Evolutionary conservation across 92 coral and sea anemone genomes (phyloP).

Genomic region (Bergia sp.): DNA sequence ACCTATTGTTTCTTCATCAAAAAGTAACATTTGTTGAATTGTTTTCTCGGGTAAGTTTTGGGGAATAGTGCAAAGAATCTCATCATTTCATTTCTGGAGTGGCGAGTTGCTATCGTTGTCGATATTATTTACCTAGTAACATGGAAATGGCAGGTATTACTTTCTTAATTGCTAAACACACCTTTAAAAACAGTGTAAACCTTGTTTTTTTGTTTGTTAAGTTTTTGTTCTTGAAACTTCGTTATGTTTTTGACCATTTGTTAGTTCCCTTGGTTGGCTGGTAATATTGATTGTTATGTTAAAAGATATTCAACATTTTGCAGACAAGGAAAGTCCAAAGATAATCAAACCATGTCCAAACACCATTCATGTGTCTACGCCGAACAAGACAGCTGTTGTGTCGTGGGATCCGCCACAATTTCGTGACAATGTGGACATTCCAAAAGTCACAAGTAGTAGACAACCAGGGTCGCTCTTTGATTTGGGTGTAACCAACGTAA

Average conservation of each 20-base stretch:
- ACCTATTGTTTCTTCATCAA: too few species aligned
- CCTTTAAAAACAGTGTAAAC: too few species aligned
- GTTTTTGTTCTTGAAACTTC: background rate
- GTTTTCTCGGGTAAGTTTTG: too few species aligned
- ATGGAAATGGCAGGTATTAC: too few species aligned
- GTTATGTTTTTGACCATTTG: background rate
- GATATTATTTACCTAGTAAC: background rate
- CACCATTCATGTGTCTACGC: slow-evolving; percentile 7
- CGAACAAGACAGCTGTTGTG: background rate
- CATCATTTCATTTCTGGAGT: too few species aligned
- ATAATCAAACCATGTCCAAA: slow-evolving; percentile 15
- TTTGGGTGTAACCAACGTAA: background rate
- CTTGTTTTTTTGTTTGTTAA: background rate
- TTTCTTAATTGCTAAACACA: too few species aligned
- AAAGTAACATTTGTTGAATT: too few species aligned
- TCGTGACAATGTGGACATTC: slow-evolving; percentile 29
- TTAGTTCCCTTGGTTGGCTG: background rate
- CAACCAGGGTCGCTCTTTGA: slow-evolving; percentile 1
- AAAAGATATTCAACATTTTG: background rate
- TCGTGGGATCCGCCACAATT: slow-evolving; percentile 34
- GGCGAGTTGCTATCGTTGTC: background rate
- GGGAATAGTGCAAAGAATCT: too few species aligned
- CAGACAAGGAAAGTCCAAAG: slow-evolving; percentile 40
- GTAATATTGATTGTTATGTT: background rate
- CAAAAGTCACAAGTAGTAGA: background rate